These are phyloP conservation scores for Margaritifera margaritifera DNA, from an alignment of 2,888 invertebrate species.

Conservation along the genomic window DNA sequence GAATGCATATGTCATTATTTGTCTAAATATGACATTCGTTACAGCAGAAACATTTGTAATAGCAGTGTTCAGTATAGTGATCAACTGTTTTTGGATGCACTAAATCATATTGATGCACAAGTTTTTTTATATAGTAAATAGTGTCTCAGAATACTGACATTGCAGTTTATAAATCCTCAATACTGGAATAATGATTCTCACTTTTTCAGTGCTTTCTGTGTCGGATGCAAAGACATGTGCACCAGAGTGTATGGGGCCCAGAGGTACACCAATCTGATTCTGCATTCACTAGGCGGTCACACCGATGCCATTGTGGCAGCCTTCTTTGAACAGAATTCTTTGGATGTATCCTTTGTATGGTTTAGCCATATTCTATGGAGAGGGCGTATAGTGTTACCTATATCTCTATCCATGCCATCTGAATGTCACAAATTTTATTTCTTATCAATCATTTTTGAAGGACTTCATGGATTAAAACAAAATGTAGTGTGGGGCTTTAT, in stretches of 20 bases:
- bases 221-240: constrained; percentile 92
- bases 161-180: background rate
- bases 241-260: constrained; percentile 86
- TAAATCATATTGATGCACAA: too few species aligned
- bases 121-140: background rate
- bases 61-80: too few species aligned
- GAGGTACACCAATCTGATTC: constrained; percentile 83
- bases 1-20: too few species aligned
- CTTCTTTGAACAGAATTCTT: constrained; percentile 89
- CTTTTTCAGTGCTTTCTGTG: constrained; percentile 81
- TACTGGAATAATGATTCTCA: too few species aligned
- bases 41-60: too few species aligned
- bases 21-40: too few species aligned
- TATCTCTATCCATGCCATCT: background rate
- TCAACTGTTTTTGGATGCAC: too few species aligned
- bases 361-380: background rate
- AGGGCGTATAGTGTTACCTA: background rate
- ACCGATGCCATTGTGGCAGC: constrained; percentile 87
- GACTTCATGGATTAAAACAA: too few species aligned
- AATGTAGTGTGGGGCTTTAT: too few species aligned
- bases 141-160: background rate
- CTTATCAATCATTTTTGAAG: too few species aligned
- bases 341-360: constrained; percentile 79
- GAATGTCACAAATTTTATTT: too few species aligned
- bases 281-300: constrained; percentile 87